Evolutionary conservation across 2,113 vertebrate species (phyloP), one percentile per base, ranked within the genome.

Genomic region (Rhinoderma darwinii): DNA sequence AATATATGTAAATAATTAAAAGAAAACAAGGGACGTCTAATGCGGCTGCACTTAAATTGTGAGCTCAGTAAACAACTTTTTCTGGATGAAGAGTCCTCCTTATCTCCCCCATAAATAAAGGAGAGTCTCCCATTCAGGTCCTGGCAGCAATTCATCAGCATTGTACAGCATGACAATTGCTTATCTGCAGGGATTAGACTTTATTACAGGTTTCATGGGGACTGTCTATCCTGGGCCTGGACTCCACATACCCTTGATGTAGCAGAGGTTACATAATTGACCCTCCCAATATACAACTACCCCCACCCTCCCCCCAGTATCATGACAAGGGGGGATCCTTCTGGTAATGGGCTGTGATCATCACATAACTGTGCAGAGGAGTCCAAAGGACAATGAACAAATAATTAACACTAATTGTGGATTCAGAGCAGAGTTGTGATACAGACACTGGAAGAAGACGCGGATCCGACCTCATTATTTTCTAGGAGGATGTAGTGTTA

Each of bases 1-100:
- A 63, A 74, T 87, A 82, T 61, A 87, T 87, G 79, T 63, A 43
- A 82, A 82, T 81, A 75, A 87, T 82, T 87, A 87, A 87, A 87
- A 73, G 70, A 75, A 87, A 82, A 87, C 86, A 87, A 75, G 41
- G 25, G 15, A 20, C 3, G 27, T 51, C 59, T 37, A 74, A 41
- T 27, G 20, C 12, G 22, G 9, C 27, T 47, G 51, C 51, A 35
- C 66, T 56, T 12, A 51, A 17, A 3, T 5, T 18, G 74, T 61
- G 39, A 32, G 39, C 18, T 68, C 39, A 66, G 41, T 15, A 82
- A 82, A 87, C 70, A 87, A 22, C 39, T 22, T 76, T 51, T 43
- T 1, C 8, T 0, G 10, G 70, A 77, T 30, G 0, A 47, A 0
- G 63, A 86, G 51, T 80, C 39, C 2, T 50, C 86, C 88, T 87